These are phyloP conservation scores for Lycia hirtaria DNA, from an alignment of 2,888 invertebrate species.

Conservation along the genomic window DNA sequence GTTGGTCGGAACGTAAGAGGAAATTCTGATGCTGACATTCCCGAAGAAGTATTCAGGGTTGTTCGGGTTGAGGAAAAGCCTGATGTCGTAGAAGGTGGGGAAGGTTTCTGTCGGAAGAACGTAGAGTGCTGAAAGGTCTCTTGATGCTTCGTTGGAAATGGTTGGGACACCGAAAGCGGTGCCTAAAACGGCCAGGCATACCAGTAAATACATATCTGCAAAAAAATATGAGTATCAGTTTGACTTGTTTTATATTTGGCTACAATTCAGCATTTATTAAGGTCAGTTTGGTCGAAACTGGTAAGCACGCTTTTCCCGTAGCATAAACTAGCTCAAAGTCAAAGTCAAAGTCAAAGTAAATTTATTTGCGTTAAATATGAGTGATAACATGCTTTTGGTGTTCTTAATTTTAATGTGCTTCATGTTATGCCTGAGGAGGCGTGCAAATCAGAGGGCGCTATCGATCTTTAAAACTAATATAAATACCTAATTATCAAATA, in stretches of 20 bases:
- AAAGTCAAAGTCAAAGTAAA: too few relatives aligned
- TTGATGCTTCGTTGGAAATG: slow-evolving; percentile 20
- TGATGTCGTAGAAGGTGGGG: slow-evolving; percentile 83
- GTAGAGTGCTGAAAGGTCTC: slow-evolving; percentile 60
- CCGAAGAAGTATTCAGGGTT: slow-evolving; percentile 73
- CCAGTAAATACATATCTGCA: slow-evolving; percentile 73
- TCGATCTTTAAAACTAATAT: too few relatives aligned
- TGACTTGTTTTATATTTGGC: too few relatives aligned
- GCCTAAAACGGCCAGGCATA: slow-evolving; percentile 62
- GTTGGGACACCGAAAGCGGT: slow-evolving; percentile 55
- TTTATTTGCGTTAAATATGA: too few relatives aligned
- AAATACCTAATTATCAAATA: too few relatives aligned
- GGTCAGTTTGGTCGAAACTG: too few relatives aligned
- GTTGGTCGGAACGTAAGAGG: slow-evolving; percentile 53
- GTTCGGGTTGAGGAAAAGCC: slow-evolving; percentile 75
- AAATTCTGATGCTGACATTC: slow-evolving; percentile 70
- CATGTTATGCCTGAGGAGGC: too few relatives aligned
- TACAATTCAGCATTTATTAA: too few relatives aligned
- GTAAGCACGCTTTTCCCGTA: too few relatives aligned
- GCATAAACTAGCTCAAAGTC: neutral
- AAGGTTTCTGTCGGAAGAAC: slow-evolving; percentile 80
- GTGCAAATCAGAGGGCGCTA: too few relatives aligned
- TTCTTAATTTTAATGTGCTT: too few relatives aligned
- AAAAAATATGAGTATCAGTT: slow-evolving; percentile 32
- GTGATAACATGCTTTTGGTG: too few relatives aligned